Conservation (phyloP, 2,113 vertebrate species). For the Jacana jacana region DNA sequence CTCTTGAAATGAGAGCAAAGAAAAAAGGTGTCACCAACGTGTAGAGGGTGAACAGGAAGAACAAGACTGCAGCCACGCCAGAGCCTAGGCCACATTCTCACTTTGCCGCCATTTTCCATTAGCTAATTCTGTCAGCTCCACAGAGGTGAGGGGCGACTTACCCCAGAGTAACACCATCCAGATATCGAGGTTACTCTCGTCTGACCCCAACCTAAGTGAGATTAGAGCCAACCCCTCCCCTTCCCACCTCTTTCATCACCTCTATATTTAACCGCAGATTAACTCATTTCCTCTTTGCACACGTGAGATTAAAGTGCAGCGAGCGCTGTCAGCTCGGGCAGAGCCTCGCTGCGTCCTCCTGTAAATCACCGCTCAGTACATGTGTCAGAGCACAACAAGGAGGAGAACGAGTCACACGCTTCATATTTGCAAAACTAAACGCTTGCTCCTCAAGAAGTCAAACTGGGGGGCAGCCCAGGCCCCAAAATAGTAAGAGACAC, state of each 20-base stretch:
- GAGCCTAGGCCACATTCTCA: neutral
- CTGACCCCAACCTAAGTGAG: constrained; percentile 31
- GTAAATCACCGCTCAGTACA: neutral
- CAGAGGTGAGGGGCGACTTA: constrained; percentile 12
- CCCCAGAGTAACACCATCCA: constrained; percentile 4
- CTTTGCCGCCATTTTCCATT: constrained; percentile 36
- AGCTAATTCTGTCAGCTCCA: constrained; percentile 28
- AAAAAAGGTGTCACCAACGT: neutral
- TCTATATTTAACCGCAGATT: constrained; percentile 66
- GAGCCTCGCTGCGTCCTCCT: neutral
- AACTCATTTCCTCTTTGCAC: constrained; percentile 56
- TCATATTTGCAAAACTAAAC: neutral
- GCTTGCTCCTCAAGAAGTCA: neutral
- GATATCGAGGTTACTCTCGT: neutral
- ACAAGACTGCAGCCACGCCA: neutral
- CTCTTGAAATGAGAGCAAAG: neutral
- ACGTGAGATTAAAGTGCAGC: constrained; percentile 26
- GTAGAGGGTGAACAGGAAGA: neutral
- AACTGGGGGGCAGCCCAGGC: constrained; percentile 10
- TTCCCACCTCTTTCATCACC: constrained; percentile 41
- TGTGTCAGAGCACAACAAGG: neutral
- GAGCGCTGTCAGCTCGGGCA: constrained; percentile 1
- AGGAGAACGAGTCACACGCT: neutral
- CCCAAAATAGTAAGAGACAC: constrained; percentile 12
- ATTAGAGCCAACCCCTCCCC: constrained; percentile 40